A percentile compares a stretch with the other conserved stretches of the same genome.
Evolutionary conservation across 2,888 invertebrate genomes (phyloP).

Genomic region (Therioaphis trifolii): DNA sequence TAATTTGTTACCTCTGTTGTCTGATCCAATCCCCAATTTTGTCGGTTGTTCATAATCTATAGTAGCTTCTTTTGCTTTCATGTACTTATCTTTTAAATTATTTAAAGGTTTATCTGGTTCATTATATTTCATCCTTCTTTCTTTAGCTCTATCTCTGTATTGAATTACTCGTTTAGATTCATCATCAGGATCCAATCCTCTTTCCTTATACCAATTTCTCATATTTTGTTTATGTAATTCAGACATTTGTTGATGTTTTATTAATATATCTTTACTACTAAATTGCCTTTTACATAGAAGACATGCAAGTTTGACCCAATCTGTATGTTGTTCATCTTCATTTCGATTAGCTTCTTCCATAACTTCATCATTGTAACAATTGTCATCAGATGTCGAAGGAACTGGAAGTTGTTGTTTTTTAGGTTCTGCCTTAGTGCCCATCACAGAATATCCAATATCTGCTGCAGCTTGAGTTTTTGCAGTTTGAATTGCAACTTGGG

Average conservation of each 20-base stretch:
- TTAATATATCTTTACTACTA: conserved; percentile 86
- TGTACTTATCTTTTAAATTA: conserved; percentile 79
- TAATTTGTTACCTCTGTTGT: conserved; percentile 94
- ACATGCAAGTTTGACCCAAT: conserved; percentile 91
- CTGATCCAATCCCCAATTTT: conserved; percentile 80
- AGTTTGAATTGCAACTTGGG: conserved; percentile 70
- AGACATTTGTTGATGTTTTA: conserved; percentile 92
- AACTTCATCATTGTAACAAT: conserved; percentile 73
- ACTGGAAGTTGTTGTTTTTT: conserved; percentile 48
- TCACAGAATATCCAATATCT: conserved; percentile 91
- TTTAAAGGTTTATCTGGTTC: conserved; percentile 84
- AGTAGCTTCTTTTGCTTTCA: conserved; percentile 72
- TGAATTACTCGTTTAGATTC: conserved; percentile 70
- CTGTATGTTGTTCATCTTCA: conserved; percentile 73
- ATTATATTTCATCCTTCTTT: conserved; percentile 92
- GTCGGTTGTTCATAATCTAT: conserved; percentile 72
- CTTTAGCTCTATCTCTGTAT: conserved; percentile 96
- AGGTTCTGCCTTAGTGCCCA: conserved; percentile 78
- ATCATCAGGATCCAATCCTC: conserved; percentile 70
- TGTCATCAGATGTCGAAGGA: conserved; percentile 55
- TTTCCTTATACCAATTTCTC: conserved; percentile 71
- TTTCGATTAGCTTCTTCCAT: conserved; percentile 79
- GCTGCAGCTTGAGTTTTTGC: conserved; percentile 71
- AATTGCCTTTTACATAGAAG: conserved; percentile 95
- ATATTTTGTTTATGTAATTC: conserved; percentile 94